A percentile compares a stretch with the other conserved stretches of the same genome.
Conservation (phyloP, 2,888 invertebrate genomes). For the Aphodius granarius region DNA sequence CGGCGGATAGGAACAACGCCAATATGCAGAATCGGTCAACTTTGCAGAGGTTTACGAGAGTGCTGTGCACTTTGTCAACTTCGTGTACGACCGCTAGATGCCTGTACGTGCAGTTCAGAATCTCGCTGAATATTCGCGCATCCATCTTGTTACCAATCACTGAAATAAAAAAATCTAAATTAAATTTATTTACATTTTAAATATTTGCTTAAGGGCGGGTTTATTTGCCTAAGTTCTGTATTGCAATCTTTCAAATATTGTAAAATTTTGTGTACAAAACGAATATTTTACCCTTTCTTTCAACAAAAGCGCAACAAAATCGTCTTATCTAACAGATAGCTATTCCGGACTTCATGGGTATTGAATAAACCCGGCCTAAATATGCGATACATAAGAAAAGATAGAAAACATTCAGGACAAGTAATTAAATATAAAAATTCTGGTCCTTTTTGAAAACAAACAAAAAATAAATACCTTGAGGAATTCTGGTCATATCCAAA, state of each 20-base stretch:
- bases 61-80: conserved; percentile 39
- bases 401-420: background rate
- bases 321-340: too few relatives aligned
- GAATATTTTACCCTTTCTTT: too few relatives aligned
- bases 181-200: background rate
- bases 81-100: conserved; percentile 49
- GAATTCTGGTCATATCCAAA: conserved; percentile 38
- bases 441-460: background rate
- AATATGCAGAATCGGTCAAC: conserved; percentile 49
- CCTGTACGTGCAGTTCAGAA: conserved; percentile 48
- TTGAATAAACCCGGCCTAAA: too few relatives aligned
- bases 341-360: too few relatives aligned
- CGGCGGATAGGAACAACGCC: conserved; percentile 47
- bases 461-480: conserved; percentile 35
- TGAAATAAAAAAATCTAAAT: conserved; percentile 32
- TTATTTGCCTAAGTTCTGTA: too few relatives aligned
- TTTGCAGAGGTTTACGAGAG: conserved; percentile 44
- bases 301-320: too few relatives aligned
- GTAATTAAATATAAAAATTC: conserved; percentile 10
- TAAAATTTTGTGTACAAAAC: too few relatives aligned
- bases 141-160: conserved; percentile 54
- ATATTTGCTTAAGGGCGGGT: too few relatives aligned
- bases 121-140: conserved; percentile 48
- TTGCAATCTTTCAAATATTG: too few relatives aligned
- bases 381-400: too few relatives aligned